These are phyloP conservation scores for Anoplolepis gracilipes DNA, from an alignment of 1,140 invertebrate genomes.

Conservation along the genomic window DNA sequence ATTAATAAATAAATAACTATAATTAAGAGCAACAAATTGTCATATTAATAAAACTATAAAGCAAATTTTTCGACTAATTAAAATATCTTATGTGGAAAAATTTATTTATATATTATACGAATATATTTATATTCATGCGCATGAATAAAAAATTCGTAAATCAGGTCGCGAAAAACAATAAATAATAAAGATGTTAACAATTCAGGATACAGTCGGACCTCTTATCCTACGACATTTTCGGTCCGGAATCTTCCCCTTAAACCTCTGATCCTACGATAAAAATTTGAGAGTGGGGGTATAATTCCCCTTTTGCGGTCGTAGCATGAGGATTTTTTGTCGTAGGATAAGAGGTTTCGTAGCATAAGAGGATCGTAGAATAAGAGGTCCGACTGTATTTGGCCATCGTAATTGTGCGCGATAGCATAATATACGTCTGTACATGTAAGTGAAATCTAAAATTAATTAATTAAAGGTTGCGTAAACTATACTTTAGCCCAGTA, in stretches of 20 bases:
- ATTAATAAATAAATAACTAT: background rate
- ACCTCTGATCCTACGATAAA: no score
- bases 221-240: no score
- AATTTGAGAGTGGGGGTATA: no score
- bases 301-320: no score
- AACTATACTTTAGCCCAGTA: conserved; percentile 17
- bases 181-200: background rate
- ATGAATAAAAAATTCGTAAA: background rate
- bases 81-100: background rate
- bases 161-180: background rate
- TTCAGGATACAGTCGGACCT: no score
- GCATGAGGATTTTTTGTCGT: no score
- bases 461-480: background rate
- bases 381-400: no score
- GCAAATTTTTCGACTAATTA: background rate
- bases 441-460: no score
- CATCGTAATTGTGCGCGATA: conserved; percentile 5
- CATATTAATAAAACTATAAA: background rate
- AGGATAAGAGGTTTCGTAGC: no score
- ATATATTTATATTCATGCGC: background rate
- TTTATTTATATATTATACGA: background rate
- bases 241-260: no score
- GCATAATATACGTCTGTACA: background rate
- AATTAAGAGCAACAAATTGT: background rate
- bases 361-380: no score